These are phyloP conservation scores for Neopipo cinnamomea DNA, from an alignment of 2,113 vertebrate species.

Conservation along the genomic window DNA sequence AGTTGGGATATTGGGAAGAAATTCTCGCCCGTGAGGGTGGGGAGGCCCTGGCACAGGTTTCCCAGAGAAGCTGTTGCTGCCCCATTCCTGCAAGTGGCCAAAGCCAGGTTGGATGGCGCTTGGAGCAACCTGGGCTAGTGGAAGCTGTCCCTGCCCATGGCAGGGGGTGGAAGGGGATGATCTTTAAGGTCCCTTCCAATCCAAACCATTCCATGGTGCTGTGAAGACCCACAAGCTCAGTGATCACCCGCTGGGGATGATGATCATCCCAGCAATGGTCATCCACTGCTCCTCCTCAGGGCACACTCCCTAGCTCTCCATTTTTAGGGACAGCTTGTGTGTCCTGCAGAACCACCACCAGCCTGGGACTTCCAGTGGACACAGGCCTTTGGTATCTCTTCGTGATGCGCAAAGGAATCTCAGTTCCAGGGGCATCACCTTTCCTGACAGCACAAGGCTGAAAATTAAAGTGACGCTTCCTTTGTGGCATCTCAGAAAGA, in stretches of 20 bases:
- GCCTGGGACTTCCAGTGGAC: background rate
- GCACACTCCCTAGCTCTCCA: background rate
- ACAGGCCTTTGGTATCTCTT: background rate
- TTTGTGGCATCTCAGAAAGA: background rate
- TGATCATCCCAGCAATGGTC: background rate
- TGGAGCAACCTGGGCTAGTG: accelerated
- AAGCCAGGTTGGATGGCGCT: accelerated
- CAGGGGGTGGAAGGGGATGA: accelerated
- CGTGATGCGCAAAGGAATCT: accelerated
- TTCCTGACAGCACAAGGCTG: accelerated
- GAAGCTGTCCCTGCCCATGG: background rate
- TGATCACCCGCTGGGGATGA: too few species aligned
- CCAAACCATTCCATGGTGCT: background rate
- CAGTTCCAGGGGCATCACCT: background rate
- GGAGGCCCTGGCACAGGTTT: accelerated
- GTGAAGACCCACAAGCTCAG: accelerated
- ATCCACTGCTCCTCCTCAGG: background rate
- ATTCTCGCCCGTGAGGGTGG: accelerated
- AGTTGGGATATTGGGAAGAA: background rate
- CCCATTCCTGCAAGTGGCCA: background rate
- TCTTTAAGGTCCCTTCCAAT: accelerated
- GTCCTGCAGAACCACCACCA: background rate
- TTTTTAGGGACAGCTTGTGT: background rate
- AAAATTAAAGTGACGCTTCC: background rate
- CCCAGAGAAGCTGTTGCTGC: background rate